Evolutionary conservation across 2,888 invertebrate species (phyloP).

Genomic region (Tachina grossa): DNA sequence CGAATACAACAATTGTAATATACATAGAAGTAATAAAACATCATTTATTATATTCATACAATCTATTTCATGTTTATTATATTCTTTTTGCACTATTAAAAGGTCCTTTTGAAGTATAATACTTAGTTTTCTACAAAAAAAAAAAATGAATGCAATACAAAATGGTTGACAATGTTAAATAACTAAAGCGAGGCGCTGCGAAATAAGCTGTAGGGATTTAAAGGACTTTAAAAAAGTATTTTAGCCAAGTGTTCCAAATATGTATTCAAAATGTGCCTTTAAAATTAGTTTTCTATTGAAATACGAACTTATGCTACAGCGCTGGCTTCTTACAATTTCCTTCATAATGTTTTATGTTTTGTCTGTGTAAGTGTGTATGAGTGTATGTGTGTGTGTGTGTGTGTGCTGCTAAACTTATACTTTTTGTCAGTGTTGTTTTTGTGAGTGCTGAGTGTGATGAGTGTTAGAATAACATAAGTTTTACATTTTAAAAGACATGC

Average conservation of each 20-base stretch:
- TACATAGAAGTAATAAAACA: slow-evolving; percentile 24
- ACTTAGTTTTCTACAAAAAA: neutral
- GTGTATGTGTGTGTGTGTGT: too few species aligned
- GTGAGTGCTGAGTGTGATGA: slow-evolving; percentile 12
- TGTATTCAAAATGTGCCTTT: neutral
- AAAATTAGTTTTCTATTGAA: neutral
- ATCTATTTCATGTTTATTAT: slow-evolving; percentile 5
- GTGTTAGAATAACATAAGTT: slow-evolving; percentile 35
- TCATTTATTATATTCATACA: slow-evolving; percentile 53
- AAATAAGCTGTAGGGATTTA: neutral
- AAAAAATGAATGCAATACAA: neutral
- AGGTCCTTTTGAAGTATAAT: slow-evolving; percentile 14
- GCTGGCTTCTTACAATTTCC: neutral
- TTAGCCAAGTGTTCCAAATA: neutral
- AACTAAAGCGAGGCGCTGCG: neutral
- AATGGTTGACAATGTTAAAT: neutral
- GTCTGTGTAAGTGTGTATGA: too few species aligned
- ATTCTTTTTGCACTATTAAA: slow-evolving; percentile 1
- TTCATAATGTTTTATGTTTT: neutral
- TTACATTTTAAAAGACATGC: slow-evolving; percentile 24
- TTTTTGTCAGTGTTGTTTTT: neutral
- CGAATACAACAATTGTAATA: slow-evolving; percentile 9
- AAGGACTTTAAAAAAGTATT: neutral
- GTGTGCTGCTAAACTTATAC: neutral
- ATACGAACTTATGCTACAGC: neutral